Evolutionary conservation across 2,797 vertebrate species (phyloP).

Genomic region (Phyllotis vaccarum): DNA sequence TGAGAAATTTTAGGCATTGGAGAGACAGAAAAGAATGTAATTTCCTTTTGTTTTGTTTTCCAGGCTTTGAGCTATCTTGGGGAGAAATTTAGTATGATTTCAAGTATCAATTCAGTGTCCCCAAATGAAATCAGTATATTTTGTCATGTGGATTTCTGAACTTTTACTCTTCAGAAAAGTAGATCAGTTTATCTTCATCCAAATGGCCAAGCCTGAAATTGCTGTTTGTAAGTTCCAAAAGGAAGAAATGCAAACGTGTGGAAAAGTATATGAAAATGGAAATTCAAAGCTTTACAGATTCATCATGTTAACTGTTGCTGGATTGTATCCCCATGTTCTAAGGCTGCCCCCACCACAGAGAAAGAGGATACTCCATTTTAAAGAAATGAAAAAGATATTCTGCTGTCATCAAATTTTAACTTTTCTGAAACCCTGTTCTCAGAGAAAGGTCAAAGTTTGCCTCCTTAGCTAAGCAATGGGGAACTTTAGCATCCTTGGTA

Average conservation of each 20-base stretch:
- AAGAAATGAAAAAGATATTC: constrained; percentile 57
- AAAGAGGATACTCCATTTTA: constrained; percentile 48
- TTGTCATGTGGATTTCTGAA: constrained; percentile 68
- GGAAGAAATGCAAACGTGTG: constrained; percentile 59
- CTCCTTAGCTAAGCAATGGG: constrained; percentile 9
- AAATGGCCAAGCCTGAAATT: constrained; percentile 60
- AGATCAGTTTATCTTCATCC: constrained; percentile 75
- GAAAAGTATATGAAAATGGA: constrained; percentile 57
- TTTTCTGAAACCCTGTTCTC: constrained; percentile 44
- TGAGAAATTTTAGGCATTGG: constrained; percentile 67
- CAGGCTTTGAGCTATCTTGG: constrained; percentile 69
- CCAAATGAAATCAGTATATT: constrained; percentile 73
- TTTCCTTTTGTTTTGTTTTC: constrained; percentile 77
- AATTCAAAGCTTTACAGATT: constrained; percentile 63
- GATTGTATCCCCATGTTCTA: constrained; percentile 20
- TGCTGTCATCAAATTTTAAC: constrained; percentile 55
- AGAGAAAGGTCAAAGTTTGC: constrained; percentile 39
- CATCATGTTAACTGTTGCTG: constrained; percentile 53
- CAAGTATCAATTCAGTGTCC: constrained; percentile 77
- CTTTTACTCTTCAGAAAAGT: constrained; percentile 67
- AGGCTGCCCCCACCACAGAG: not conserved
- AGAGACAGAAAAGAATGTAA: constrained; percentile 67
- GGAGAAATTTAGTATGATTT: constrained; percentile 75
- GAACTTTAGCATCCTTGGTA: not conserved
- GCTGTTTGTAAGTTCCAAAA: constrained; percentile 65